Base-by-base conservation (phyloP, 2,888 invertebrate genomes). In the Melanotus villosus region DNA sequence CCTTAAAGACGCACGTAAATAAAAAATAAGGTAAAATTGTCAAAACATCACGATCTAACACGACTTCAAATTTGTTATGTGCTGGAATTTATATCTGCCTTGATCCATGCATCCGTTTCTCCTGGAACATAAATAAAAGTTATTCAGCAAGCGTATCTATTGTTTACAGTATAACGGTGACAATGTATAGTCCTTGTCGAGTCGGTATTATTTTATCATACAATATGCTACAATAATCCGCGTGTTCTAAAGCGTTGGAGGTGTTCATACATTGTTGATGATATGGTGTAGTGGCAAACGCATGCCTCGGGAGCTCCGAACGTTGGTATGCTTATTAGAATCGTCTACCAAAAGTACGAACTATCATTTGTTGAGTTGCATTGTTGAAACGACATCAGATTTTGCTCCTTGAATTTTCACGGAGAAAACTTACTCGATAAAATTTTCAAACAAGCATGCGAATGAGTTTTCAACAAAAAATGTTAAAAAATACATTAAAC, bases 131-230 rank as follows among this genome's bases (percentile, higher is more conserved):
- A 41, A 30, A 52, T 64, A 66, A 66, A 66, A 66, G 66, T 60
- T 59, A 66, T 41, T 66, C 52, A 59, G 52, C 21, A 41, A n/a
- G 32, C 43, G 30, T 50, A 43, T 26, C 66, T 52, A 66, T 66
- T 66, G 66, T 66, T 60, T 34, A 41, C 26, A 54, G 26, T 18
- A 16, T 57, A 47, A 26, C 47, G 47, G 23, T 47, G 47, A 47
- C 47, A 47, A 47, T 47, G 47, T 47, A 47, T 26, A 47, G 47
- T 47, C 47, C 47, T 47, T 47, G 47, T 47, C 47, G 47, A 12
- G 47, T 47, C 21, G 3, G 54, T 47, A 47, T 47, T 47, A 47
- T 47, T 47, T 47, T 47, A 47, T 23, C 47, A 47, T 21, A 47
- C 47, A 47, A 47, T 47, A 47, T 47, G 47, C 23, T 47, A 47